A percentile compares a stretch with the other conserved stretches of the same genome.
These are phyloP conservation scores for Athripsodes cinereus DNA, from an alignment of 2,888 invertebrate species.

Conservation along the genomic window DNA sequence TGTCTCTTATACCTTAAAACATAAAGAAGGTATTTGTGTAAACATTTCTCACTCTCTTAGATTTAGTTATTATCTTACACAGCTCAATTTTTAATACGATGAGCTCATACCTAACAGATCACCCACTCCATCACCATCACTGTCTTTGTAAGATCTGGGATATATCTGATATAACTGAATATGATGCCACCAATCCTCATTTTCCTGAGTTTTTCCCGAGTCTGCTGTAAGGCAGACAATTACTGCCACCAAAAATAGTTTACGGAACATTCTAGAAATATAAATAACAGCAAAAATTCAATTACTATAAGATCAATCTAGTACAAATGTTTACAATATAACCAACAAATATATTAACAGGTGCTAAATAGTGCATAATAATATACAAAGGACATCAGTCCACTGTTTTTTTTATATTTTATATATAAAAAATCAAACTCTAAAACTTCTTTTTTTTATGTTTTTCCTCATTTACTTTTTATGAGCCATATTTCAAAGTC, in stretches of 20 bases:
- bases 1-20: constrained; percentile 48
- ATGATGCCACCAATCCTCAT: constrained; percentile 75
- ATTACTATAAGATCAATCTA: too few species aligned
- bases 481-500: too few species aligned
- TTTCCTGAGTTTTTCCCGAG: background rate
- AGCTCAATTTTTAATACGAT: background rate
- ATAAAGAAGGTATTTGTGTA: background rate
- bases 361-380: too few species aligned
- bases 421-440: too few species aligned
- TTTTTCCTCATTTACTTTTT: too few species aligned
- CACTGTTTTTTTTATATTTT: too few species aligned
- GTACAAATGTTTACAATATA: too few species aligned
- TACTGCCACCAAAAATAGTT: background rate
- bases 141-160: constrained; percentile 79
- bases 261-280: background rate
- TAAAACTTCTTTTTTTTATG: too few species aligned
- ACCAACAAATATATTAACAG: too few species aligned
- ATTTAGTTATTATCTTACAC: background rate
- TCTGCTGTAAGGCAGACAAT: background rate
- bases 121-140: constrained; percentile 76
- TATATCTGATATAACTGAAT: constrained; percentile 81
- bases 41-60: background rate
- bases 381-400: too few species aligned
- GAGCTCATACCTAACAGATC: constrained; percentile 63
- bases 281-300: too few species aligned